Conservation (phyloP, 1,140 invertebrate species). For the Drosophila aff. region DNA sequence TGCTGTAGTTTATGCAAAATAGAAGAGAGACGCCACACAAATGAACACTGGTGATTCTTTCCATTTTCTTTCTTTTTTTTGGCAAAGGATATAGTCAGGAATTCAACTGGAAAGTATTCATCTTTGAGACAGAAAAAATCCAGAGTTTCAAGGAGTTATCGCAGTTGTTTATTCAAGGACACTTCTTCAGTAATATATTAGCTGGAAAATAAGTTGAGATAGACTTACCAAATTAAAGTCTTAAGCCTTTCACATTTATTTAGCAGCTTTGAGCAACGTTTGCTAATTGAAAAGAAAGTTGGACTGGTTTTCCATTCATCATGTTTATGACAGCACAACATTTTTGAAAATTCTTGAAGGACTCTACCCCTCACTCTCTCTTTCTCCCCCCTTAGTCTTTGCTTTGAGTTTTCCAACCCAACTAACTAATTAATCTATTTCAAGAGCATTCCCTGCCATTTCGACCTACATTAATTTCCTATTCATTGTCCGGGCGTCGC, state of each 20-base stretch:
- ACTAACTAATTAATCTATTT: constrained; percentile 80
- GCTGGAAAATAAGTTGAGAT: neutral
- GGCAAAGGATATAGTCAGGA: constrained; percentile 29
- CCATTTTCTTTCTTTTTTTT: constrained; percentile 26
- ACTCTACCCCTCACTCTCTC: neutral
- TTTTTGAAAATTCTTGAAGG: constrained; percentile 22
- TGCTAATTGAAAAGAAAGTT: constrained; percentile 7
- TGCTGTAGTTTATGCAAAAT: constrained; percentile 58
- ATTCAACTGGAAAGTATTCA: constrained; percentile 27
- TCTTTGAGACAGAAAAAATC: constrained; percentile 13
- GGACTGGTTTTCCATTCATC: constrained; percentile 21
- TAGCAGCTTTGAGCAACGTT: neutral
- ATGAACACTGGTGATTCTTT: constrained; percentile 35
- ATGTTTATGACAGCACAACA: constrained; percentile 12
- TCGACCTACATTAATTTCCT: constrained; percentile 82
- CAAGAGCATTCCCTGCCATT: constrained; percentile 75
- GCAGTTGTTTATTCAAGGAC: constrained; percentile 3
- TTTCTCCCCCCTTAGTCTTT: neutral
- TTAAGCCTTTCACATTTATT: neutral
- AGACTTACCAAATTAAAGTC: neutral
- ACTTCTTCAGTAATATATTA: neutral
- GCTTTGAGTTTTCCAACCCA: constrained; percentile 43
- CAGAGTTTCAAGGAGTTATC: neutral
- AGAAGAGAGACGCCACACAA: constrained; percentile 41
- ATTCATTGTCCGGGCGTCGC: constrained; percentile 64